Percentiles rank a stretch among this genome's conserved stretches.
These are phyloP conservation scores for Scylla paramamosain DNA, from an alignment of 1,140 invertebrate genomes.

Conservation along the genomic window DNA sequence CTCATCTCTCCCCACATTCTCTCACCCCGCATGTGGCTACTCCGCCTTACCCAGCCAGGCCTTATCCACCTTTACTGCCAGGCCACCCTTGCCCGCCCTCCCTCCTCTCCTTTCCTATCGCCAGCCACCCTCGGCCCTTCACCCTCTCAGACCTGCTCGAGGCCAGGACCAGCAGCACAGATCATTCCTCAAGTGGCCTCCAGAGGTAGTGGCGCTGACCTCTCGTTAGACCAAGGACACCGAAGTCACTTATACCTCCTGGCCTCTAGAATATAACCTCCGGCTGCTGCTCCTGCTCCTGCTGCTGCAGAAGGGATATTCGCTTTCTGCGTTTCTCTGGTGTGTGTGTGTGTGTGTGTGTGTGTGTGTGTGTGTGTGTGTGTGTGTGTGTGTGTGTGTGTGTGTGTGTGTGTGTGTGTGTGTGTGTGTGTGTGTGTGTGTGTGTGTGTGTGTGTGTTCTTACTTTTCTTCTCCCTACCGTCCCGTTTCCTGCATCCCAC, in stretches of 20 bases:
- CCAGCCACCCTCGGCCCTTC: constrained; percentile 12
- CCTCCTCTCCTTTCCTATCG: background rate
- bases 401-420: background rate
- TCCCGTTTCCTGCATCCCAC: background rate
- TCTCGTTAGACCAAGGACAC: constrained; percentile 20
- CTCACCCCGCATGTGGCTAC: background rate
- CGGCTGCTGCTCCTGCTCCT: background rate
- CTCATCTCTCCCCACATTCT: no score
- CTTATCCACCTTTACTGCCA: background rate
- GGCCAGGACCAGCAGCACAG: background rate
- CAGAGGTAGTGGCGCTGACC: background rate
- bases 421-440: constrained; percentile 9
- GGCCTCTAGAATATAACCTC: no score
- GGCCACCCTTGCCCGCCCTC: background rate
- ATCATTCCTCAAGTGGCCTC: constrained; percentile 21
- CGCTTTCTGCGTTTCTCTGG: background rate
- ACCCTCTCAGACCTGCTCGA: background rate
- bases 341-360: background rate
- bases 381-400: constrained; percentile 28
- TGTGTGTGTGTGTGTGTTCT: background rate
- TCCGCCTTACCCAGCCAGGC: background rate
- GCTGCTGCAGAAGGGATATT: background rate
- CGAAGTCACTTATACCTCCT: background rate
- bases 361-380: constrained; percentile 6
- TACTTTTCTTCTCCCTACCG: background rate